phyloP scores from a whole-genome alignment of 2,797 vertebrate species.

The Arrhamphus sclerolepis region DNA sequence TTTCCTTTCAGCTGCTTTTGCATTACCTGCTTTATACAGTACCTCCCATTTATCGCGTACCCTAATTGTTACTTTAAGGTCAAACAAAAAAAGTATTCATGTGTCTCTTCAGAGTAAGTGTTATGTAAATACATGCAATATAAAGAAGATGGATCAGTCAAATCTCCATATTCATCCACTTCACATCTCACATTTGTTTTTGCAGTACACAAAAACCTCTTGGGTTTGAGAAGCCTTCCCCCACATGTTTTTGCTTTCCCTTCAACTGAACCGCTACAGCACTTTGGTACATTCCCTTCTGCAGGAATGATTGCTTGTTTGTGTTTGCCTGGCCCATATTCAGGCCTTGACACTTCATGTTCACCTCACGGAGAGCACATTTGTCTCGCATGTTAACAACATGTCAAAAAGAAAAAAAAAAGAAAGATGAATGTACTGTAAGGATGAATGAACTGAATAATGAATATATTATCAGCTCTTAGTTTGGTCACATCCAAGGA shows the following conservation, averaged over 20 bases:
- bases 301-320: constrained; percentile 1
- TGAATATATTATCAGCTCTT: not conserved
- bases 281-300: constrained; percentile 2
- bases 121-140: too few relatives aligned
- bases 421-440: not conserved
- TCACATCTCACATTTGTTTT: not conserved
- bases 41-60: too few relatives aligned
- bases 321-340: constrained; percentile 1
- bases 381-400: not conserved
- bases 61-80: too few relatives aligned
- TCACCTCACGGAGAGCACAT: not conserved
- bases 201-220: not conserved
- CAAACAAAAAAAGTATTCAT: too few relatives aligned
- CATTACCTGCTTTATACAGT: too few relatives aligned
- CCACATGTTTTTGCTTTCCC: not conserved
- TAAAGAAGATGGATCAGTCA: not conserved
- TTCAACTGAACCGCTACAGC: constrained; percentile 3
- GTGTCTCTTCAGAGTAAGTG: too few relatives aligned
- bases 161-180: not conserved
- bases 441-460: constrained; percentile 1
- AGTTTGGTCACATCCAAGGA: not conserved
- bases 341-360: too few relatives aligned
- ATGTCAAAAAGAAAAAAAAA: constrained; percentile 2
- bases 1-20: too few relatives aligned
- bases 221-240: not conserved